These are phyloP conservation scores for Lingula anatina DNA, from an alignment of 2,888 invertebrate genomes.

Conservation along the genomic window DNA sequence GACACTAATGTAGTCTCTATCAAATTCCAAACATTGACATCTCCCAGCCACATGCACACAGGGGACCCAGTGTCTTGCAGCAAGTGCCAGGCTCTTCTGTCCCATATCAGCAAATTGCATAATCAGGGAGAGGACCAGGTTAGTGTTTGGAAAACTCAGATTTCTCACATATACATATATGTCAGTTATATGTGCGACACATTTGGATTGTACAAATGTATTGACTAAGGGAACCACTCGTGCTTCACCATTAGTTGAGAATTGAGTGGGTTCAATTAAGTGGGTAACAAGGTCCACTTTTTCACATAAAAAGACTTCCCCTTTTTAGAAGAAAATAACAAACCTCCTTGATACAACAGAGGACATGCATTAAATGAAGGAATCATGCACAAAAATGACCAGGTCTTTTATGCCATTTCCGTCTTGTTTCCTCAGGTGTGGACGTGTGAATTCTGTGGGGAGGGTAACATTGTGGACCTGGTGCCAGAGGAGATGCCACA, in stretches of 20 bases:
- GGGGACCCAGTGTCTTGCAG: slow-evolving; percentile 40
- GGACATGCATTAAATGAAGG: too few relatives aligned
- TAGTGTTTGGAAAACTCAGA: too few relatives aligned
- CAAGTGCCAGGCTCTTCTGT: slow-evolving; percentile 37
- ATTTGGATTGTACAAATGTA: too few relatives aligned
- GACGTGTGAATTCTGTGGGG: slow-evolving; percentile 44
- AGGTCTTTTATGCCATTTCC: too few relatives aligned
- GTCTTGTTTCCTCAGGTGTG: slow-evolving; percentile 25
- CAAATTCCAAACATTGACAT: slow-evolving; percentile 30
- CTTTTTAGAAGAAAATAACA: background rate
- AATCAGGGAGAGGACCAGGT: slow-evolving; percentile 23
- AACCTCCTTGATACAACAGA: background rate
- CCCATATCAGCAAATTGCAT: slow-evolving; percentile 32
- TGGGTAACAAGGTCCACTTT: too few relatives aligned
- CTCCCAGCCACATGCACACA: slow-evolving; percentile 45
- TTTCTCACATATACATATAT: too few relatives aligned
- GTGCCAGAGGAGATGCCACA: slow-evolving; percentile 41
- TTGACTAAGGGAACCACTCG: too few relatives aligned
- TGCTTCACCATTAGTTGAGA: too few relatives aligned
- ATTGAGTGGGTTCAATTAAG: too few relatives aligned
- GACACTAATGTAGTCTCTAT: slow-evolving; percentile 45
- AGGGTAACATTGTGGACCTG: slow-evolving; percentile 31
- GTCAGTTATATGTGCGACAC: too few relatives aligned
- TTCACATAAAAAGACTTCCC: too few relatives aligned
- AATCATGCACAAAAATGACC: too few relatives aligned